phyloP scores from a whole-genome alignment of 2,888 invertebrate genomes.

The Hirtodrosophila trivittata region DNA sequence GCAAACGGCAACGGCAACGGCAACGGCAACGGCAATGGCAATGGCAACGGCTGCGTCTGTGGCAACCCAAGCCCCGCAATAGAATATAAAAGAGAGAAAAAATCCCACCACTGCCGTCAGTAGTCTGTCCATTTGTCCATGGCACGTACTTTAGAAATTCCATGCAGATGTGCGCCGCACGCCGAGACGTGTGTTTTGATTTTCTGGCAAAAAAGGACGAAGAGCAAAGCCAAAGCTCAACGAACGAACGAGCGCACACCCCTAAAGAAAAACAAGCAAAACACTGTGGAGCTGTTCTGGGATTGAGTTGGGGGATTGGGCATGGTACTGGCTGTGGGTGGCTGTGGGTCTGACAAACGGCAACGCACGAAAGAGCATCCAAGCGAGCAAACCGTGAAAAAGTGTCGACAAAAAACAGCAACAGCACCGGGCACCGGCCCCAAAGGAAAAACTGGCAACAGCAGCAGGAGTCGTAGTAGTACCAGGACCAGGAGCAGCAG shows the following conservation, averaged over 20 bases:
- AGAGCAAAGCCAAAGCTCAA: conserved; percentile 62
- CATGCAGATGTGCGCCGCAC: conserved; percentile 78
- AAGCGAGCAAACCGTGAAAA: conserved; percentile 79
- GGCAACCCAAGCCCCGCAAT: conserved; percentile 53
- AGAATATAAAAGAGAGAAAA: conserved; percentile 23
- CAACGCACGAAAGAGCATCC: conserved; percentile 75
- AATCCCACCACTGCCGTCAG: conserved; percentile 25
- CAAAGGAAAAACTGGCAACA: conserved; percentile 37
- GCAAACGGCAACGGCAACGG: conserved; percentile 52
- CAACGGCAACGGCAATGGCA: conserved; percentile 25
- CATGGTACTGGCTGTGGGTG: conserved; percentile 11
- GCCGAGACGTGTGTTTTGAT: conserved; percentile 80
- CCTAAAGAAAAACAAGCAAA: conserved; percentile 53
- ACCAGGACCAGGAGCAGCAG: conserved; percentile 50
- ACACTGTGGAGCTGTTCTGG: conserved; percentile 31
- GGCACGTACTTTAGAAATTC: conserved; percentile 78
- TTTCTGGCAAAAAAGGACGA: conserved; percentile 63
- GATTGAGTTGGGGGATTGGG: conserved; percentile 21
- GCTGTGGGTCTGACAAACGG: conserved; percentile 46
- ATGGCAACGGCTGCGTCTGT: conserved; percentile 25
- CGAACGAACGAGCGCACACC: conserved; percentile 51
- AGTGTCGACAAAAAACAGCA: conserved; percentile 78
- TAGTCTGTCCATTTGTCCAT: conserved; percentile 51
- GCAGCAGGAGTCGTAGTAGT: conserved; percentile 18
- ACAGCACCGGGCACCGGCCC: conserved; percentile 34